A percentile compares a stretch with the other conserved stretches of the same genome.
These are phyloP conservation scores for Leptinotarsa defecta DNA, from an alignment of 1,140 invertebrate genomes.

Conservation along the genomic window DNA sequence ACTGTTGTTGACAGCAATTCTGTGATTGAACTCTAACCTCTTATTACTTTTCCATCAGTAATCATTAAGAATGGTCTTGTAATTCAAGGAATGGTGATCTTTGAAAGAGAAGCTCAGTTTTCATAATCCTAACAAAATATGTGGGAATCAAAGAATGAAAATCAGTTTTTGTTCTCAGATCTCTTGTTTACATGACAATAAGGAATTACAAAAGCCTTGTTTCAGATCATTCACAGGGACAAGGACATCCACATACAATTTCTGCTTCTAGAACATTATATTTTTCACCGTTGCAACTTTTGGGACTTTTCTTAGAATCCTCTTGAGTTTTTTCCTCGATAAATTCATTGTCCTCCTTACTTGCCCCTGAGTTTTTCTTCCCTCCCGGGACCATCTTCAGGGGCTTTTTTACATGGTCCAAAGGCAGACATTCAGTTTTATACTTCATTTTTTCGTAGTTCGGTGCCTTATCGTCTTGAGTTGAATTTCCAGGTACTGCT, in stretches of 20 bases:
- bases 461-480: neutral
- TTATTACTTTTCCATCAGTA: too few relatives aligned
- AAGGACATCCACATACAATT: slow-evolving; percentile 1
- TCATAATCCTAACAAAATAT: too few relatives aligned
- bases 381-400: neutral
- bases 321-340: neutral
- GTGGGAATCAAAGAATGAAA: too few relatives aligned
- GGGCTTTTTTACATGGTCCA: neutral
- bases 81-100: too few relatives aligned
- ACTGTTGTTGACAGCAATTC: too few relatives aligned
- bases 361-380: neutral
- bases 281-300: neutral
- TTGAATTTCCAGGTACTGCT: neutral
- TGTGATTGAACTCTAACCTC: too few relatives aligned
- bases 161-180: too few relatives aligned
- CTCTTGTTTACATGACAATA: too few relatives aligned
- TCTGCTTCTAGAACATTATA: neutral
- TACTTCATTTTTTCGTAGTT: slow-evolving; percentile 9
- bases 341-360: neutral
- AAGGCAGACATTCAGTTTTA: neutral
- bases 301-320: neutral
- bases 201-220: neutral
- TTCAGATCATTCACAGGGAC: neutral
- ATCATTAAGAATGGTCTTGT: too few relatives aligned
- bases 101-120: too few relatives aligned